A percentile compares a stretch with the other conserved stretches of the same genome.
phyloP scores from a whole-genome alignment of 2,113 vertebrate genomes.

The Hippocampus abdominalis region DNA sequence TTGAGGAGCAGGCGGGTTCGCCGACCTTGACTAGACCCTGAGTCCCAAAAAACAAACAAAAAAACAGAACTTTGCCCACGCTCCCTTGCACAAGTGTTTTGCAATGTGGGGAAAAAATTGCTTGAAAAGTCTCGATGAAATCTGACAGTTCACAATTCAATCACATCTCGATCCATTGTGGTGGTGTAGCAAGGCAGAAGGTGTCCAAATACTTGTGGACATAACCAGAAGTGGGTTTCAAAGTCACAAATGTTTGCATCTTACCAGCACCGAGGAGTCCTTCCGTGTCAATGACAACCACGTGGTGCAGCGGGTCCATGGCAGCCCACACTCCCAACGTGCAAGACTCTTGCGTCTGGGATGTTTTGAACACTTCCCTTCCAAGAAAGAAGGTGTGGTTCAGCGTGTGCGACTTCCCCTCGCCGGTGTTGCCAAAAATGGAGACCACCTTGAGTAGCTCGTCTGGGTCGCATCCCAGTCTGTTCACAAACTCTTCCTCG shows the following conservation, averaged over 20 bases:
- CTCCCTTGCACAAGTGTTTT: neutral
- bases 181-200: neutral
- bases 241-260: neutral
- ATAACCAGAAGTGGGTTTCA: neutral
- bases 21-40: slow-evolving; percentile 90
- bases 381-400: slow-evolving; percentile 98
- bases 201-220: neutral
- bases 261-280: slow-evolving; percentile 87
- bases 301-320: slow-evolving; percentile 87
- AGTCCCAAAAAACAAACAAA: neutral
- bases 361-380: slow-evolving; percentile 94
- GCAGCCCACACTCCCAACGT: slow-evolving; percentile 97
- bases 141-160: neutral
- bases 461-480: slow-evolving; percentile 84
- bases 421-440: slow-evolving; percentile 97
- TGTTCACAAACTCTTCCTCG: slow-evolving; percentile 88
- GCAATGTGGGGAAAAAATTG: neutral
- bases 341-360: slow-evolving; percentile 95
- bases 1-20: slow-evolving; percentile 93
- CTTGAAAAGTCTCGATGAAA: neutral
- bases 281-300: slow-evolving; percentile 94
- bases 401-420: slow-evolving; percentile 97
- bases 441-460: slow-evolving; percentile 97
- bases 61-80: neutral
- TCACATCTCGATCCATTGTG: neutral